Percentiles rank a stretch among this genome's conserved stretches.
Evolutionary conservation across 2,888 invertebrate genomes (phyloP).

Genomic region (Neocrepidodera transversa): DNA sequence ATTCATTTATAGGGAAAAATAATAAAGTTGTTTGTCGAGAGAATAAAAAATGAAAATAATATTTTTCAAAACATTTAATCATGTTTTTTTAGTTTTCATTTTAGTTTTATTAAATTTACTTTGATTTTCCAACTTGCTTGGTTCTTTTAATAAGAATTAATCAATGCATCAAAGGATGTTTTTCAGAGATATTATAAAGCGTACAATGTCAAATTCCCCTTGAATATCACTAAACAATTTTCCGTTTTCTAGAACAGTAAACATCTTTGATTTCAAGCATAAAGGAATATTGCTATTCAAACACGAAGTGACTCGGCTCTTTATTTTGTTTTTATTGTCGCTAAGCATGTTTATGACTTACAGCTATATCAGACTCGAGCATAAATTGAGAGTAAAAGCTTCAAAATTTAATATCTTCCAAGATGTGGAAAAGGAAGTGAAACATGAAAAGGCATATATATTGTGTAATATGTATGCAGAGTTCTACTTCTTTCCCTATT

Average conservation of each 20-base stretch:
- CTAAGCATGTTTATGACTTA: constrained; percentile 21
- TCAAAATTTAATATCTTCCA: constrained; percentile 24
- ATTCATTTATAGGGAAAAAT: too few species aligned
- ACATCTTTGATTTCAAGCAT: constrained; percentile 17
- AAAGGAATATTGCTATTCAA: constrained; percentile 18
- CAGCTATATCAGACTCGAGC: constrained; percentile 20
- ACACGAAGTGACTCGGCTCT: constrained; percentile 11
- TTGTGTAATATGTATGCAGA: neutral
- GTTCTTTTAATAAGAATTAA: too few species aligned
- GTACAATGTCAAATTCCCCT: neutral
- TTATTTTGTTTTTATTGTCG: constrained; percentile 28
- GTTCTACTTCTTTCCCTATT: neutral
- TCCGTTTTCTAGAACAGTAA: constrained; percentile 9
- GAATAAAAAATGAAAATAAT: too few species aligned
- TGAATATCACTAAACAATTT: neutral
- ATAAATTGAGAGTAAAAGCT: constrained; percentile 27
- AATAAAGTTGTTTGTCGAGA: too few species aligned
- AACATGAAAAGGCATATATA: constrained; percentile 18
- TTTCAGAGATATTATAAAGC: constrained; percentile 3
- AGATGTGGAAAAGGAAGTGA: neutral
- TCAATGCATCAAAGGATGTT: too few species aligned
- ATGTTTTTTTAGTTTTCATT: too few species aligned
- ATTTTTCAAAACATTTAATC: too few species aligned
- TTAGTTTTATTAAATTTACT: too few species aligned
- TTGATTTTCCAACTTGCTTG: too few species aligned